Evolutionary conservation across 2,113 vertebrate species (phyloP).

Genomic region (Spea bombifrons): DNA sequence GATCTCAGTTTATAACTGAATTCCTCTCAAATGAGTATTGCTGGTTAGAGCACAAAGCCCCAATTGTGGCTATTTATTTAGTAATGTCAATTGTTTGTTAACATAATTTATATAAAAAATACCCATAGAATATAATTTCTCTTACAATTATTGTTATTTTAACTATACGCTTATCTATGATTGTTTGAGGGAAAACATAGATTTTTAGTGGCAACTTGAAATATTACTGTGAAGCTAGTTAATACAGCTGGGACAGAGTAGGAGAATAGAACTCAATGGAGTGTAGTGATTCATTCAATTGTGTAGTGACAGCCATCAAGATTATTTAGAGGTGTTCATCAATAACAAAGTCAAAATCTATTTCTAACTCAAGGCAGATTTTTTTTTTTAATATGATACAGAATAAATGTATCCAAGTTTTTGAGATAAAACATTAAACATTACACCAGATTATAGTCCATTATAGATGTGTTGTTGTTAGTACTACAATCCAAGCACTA

Average conservation of each 20-base stretch:
- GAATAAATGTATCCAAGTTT: not conserved
- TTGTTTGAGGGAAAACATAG: constrained; percentile 2
- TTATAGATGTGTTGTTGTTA: not conserved
- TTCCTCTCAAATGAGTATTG: too few species aligned
- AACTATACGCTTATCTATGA: not conserved
- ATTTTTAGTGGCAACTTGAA: constrained; percentile 13
- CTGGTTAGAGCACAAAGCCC: too few species aligned
- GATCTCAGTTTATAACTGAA: too few species aligned
- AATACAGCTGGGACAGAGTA: constrained; percentile 22
- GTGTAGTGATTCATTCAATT: constrained; percentile 37
- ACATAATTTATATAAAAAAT: not conserved
- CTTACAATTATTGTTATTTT: not conserved
- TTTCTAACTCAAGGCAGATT: constrained; percentile 8
- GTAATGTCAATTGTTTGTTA: too few species aligned
- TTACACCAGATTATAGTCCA: not conserved
- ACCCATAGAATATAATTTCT: not conserved
- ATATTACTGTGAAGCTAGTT: constrained; percentile 20
- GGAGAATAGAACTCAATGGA: constrained; percentile 30
- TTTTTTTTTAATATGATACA: not conserved
- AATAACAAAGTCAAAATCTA: constrained; percentile 34
- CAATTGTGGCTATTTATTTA: too few species aligned
- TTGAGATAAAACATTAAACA: not conserved
- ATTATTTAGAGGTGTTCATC: constrained; percentile 36
- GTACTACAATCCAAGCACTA: not conserved
- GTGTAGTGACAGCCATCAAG: constrained; percentile 34